Conservation (phyloP, 2,888 invertebrate genomes). For the Cryptocephalus primarius region DNA sequence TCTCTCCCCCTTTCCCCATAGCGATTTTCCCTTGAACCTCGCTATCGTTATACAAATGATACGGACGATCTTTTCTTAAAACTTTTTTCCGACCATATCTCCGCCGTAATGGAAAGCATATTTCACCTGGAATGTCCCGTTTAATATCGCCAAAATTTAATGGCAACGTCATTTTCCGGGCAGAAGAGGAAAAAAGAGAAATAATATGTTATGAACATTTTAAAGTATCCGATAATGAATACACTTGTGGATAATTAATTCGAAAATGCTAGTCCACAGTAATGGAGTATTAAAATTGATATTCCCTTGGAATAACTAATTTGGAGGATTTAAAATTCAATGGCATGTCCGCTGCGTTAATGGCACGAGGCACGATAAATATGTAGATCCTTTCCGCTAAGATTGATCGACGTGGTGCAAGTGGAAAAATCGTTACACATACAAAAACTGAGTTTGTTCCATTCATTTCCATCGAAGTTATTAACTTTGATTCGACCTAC, state of each 20-base stretch:
- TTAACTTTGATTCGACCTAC: too few relatives aligned
- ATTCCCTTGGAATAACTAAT: constrained; percentile 17
- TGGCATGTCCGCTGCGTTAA: constrained; percentile 34
- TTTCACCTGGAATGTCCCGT: constrained; percentile 33
- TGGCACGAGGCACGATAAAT: constrained; percentile 30
- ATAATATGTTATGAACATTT: too few relatives aligned
- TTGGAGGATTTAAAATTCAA: constrained; percentile 36
- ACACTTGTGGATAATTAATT: too few relatives aligned
- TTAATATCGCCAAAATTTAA: constrained; percentile 23
- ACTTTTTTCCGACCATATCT: constrained; percentile 34
- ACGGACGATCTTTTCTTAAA: constrained; percentile 32
- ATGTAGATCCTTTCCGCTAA: constrained; percentile 33
- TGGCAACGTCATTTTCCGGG: constrained; percentile 8
- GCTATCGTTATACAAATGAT: constrained; percentile 27
- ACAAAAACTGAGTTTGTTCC: too few relatives aligned
- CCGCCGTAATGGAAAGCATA: constrained; percentile 36
- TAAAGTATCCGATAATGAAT: too few relatives aligned
- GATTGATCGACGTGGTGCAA: constrained; percentile 27
- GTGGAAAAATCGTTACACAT: too few relatives aligned
- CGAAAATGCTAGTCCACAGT: too few relatives aligned
- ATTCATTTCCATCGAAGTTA: too few relatives aligned
- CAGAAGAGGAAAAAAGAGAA: too few relatives aligned
- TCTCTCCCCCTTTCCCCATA: too few relatives aligned
- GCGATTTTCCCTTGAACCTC: too few relatives aligned
- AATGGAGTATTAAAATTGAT: too few relatives aligned